Conservation (phyloP, 30 jellyfish, hydroid and myxozoan species). For the Pseudorhiza aurosa region DNA sequence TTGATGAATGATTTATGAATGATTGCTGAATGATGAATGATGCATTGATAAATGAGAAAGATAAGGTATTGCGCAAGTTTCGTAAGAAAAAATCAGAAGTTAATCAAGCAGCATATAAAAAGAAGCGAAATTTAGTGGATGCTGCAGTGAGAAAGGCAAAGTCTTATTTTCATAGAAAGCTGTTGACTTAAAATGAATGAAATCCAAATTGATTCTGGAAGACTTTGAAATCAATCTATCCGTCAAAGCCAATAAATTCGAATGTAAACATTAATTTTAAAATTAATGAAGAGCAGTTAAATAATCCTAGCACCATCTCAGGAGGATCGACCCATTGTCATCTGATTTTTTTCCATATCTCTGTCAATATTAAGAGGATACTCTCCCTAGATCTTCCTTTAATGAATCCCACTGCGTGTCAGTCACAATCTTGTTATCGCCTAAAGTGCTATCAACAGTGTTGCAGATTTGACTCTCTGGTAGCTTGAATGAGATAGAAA, state of each 20-base stretch:
- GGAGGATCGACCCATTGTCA: conserved; percentile 51
- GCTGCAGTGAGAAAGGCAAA: conserved; percentile 50
- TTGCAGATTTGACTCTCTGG: conserved; percentile 49
- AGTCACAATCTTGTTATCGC: conserved; percentile 32
- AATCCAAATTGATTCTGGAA: conserved; percentile 48
- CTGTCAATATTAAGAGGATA: conserved; percentile 56
- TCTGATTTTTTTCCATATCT: conserved; percentile 49
- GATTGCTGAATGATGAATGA: too few relatives aligned
- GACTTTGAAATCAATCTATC: conserved; percentile 49
- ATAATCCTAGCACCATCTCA: conserved; percentile 53
- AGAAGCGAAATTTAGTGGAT: conserved; percentile 34
- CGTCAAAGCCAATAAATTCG: conserved; percentile 57
- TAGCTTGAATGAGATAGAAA: conserved; percentile 57
- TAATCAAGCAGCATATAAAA: conserved; percentile 37
- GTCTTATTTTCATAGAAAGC: conserved; percentile 48
- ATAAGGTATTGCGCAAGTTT: conserved; percentile 35
- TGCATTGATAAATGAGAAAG: conserved; percentile 33
- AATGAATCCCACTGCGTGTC: conserved; percentile 67
- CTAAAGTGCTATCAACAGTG: conserved; percentile 27
- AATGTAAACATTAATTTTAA: conserved; percentile 31
- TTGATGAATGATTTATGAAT: too few relatives aligned
- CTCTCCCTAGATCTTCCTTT: conserved; percentile 59
- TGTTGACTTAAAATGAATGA: conserved; percentile 42
- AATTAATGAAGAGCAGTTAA: conserved; percentile 41
- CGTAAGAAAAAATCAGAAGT: conserved; percentile 23